Evolutionary conservation across 2,113 vertebrate species (phyloP), one percentile per base, ranked within the genome.

Genomic region (Elanoides forficatus): DNA sequence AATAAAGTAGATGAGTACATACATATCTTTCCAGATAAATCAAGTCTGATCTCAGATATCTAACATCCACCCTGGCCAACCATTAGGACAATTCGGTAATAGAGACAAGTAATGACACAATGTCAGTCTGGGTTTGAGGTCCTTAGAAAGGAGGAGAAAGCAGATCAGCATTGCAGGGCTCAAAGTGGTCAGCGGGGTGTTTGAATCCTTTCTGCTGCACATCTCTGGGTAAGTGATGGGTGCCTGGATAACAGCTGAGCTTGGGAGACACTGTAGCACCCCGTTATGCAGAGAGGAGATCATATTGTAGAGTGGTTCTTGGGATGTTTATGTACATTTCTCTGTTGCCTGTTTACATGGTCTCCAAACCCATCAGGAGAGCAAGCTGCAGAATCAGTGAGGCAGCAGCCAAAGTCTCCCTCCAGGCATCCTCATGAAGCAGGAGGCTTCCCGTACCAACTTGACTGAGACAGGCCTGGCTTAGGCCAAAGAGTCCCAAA

Each of bases 161-260:
- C 30, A 32, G 58, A 17, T 67, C 13, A 32, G 58, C 16, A 18
- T 9, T 75, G 60, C 53, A 56, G 67, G 62, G 34, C 80, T 48
- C 34, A 6, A 16, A 47, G 30, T 1, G 1, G 3, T 72, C 17
- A 67, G 15, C 2, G 2, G 10, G 8, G 8, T 55, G 6, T 88
- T 74, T 58, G n/a, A 62, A 50, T 71, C 42, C 42, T 15, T 86
- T 80, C 58, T 86, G 40, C 18, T 42, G 30, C 14, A 13, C 2
- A 0, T 45, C 8, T 53, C 56, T 76, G 42, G 19, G 11, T 43
- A 63, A 26, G 29, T 42, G 19, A 16, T 29, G 9, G 27, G 29
- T 59, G 26, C 22, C 32, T 67, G 53, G 25, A 3, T 60, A 68
- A 47, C 52, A 58, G 63, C 68, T 53, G 18, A 56, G 2, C 50